These are phyloP conservation scores for Zaprionus lachaisei DNA, from an alignment of 1,140 invertebrate genomes.

Conservation along the genomic window DNA sequence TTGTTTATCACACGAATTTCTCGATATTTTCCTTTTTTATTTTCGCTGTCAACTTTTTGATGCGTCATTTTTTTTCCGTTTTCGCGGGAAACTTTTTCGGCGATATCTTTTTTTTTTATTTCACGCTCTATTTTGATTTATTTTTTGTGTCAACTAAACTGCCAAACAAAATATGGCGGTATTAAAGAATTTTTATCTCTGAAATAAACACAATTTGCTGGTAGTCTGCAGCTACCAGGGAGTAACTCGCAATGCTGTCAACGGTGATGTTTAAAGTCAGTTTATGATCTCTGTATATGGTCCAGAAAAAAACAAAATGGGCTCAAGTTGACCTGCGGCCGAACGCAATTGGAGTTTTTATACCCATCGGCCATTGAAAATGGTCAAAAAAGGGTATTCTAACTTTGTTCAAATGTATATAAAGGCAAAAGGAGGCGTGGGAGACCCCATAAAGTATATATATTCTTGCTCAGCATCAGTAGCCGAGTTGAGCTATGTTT, in stretches of 20 bases:
- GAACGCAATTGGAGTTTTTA: conserved; percentile 10
- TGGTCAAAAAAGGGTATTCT: too few relatives aligned
- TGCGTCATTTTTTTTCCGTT: conserved; percentile 21
- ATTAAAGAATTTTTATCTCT: conserved; percentile 45
- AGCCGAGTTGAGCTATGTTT: too few relatives aligned
- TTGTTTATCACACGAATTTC: conserved; percentile 12
- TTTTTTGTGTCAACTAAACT: conserved; percentile 63
- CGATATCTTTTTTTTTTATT: conserved; percentile 20
- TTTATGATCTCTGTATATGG: conserved; percentile 8
- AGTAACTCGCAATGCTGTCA: conserved; percentile 24
- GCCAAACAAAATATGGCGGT: conserved; percentile 57
- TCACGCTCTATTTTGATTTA: conserved; percentile 58
- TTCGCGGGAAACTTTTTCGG: conserved; percentile 23
- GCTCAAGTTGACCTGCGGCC: not conserved
- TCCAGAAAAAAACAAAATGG: conserved; percentile 12
- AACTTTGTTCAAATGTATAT: too few relatives aligned
- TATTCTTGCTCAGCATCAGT: too few relatives aligned
- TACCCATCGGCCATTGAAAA: too few relatives aligned
- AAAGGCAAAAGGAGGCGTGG: too few relatives aligned
- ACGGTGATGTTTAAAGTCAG: conserved; percentile 1
- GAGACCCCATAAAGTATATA: too few relatives aligned
- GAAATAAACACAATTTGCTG: conserved; percentile 31
- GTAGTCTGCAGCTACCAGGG: conserved; percentile 14
- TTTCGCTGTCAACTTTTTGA: conserved; percentile 42
- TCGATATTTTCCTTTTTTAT: not conserved